Conservation (phyloP, 2,113 vertebrate species). For the Gopherus flavomarginatus region DNA sequence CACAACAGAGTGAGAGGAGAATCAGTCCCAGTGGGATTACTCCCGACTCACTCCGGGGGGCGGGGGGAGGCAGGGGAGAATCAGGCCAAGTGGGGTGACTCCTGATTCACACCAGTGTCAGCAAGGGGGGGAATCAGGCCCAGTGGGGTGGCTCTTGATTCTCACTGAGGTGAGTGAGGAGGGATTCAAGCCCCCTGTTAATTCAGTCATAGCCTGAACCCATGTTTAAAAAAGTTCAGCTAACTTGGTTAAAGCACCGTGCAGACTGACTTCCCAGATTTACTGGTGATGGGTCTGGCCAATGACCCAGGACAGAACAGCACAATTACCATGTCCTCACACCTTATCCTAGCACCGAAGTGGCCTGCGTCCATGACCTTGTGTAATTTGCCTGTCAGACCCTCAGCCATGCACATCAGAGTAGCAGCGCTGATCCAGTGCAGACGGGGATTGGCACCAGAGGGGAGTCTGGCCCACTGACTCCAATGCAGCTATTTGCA, state of each 20-base stretch:
- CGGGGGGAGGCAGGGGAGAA: no score
- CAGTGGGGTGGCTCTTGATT: not conserved
- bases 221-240: not conserved
- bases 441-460: not conserved
- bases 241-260: not conserved
- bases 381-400: not conserved
- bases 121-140: not conserved
- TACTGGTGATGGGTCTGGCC: not conserved
- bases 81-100: not conserved
- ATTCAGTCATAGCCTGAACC: not conserved
- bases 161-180: not conserved
- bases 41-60: not conserved
- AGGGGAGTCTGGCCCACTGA: not conserved
- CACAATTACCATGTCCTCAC: not conserved
- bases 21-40: not conserved
- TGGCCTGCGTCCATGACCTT: not conserved
- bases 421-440: not conserved
- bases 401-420: not conserved
- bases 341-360: not conserved
- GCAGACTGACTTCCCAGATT: not conserved
- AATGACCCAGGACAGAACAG: not conserved
- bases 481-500: not conserved
- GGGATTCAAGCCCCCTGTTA: not conserved
- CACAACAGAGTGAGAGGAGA: not conserved
- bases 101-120: not conserved